phyloP scores from a whole-genome alignment of 2,888 invertebrate species.

The Timandra comae region DNA sequence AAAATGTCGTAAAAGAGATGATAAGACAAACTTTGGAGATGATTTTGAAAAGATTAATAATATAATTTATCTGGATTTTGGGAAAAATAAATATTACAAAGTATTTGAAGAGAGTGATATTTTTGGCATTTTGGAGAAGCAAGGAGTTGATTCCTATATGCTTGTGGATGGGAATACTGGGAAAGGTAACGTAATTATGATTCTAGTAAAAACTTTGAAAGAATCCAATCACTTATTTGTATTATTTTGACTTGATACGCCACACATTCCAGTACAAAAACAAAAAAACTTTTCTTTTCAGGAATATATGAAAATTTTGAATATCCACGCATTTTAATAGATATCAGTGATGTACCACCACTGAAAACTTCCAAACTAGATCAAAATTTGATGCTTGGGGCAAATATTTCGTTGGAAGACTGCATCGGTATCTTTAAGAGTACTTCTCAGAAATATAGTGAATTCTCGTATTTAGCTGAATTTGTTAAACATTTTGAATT shows the following conservation, averaged over 20 bases:
- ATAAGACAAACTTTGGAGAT: slow-evolving; percentile 44
- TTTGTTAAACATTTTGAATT: slow-evolving; percentile 77
- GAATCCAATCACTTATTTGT: background rate
- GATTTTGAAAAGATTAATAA: slow-evolving; percentile 27
- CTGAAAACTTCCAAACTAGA: slow-evolving; percentile 45
- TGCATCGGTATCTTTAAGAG: slow-evolving; percentile 67
- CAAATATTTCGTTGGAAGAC: slow-evolving; percentile 74
- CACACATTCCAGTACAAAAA: too few relatives aligned
- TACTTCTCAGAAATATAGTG: slow-evolving; percentile 40
- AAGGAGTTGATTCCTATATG: slow-evolving; percentile 68
- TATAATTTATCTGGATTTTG: slow-evolving; percentile 65
- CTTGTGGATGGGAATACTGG: slow-evolving; percentile 83
- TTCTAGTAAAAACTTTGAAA: background rate
- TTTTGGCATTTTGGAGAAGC: slow-evolving; percentile 58
- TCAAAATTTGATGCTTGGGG: slow-evolving; percentile 73
- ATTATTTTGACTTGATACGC: too few relatives aligned
- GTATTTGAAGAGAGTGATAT: slow-evolving; percentile 60
- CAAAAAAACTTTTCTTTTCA: too few relatives aligned
- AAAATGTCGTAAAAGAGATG: slow-evolving; percentile 37
- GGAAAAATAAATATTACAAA: slow-evolving; percentile 62
- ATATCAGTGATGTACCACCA: slow-evolving; percentile 48
- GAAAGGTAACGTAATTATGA: slow-evolving; percentile 71
- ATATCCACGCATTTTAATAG: slow-evolving; percentile 48
- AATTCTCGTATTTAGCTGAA: slow-evolving; percentile 71
- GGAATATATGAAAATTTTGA: slow-evolving; percentile 47